A percentile compares a stretch with the other conserved stretches of the same genome.
These are phyloP conservation scores for Atopsyche davidsoni DNA, from an alignment of 1,140 invertebrate genomes.

Conservation along the genomic window DNA sequence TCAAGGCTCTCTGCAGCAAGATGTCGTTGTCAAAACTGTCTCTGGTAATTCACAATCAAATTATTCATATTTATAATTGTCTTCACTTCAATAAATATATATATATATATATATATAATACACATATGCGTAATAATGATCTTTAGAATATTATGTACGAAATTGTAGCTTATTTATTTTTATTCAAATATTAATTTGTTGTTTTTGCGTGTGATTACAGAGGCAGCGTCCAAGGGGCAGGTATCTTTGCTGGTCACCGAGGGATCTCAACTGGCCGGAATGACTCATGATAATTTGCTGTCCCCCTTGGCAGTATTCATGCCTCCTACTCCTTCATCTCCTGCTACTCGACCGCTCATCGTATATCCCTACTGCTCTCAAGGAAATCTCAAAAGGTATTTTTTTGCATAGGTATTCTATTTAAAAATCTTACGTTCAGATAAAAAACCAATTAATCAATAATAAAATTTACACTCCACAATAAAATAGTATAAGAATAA, in stretches of 20 bases:
- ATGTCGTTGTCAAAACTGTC: constrained; percentile 80
- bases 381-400: constrained; percentile 86
- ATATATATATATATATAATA: too few relatives aligned
- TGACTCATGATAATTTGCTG: constrained; percentile 77
- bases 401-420: too few relatives aligned
- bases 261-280: constrained; percentile 74
- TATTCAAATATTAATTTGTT: constrained; percentile 2
- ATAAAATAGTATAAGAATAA: too few relatives aligned
- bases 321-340: not conserved
- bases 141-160: too few relatives aligned
- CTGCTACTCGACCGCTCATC: constrained; percentile 56
- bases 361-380: constrained; percentile 75
- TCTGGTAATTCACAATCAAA: constrained; percentile 57
- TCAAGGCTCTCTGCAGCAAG: constrained; percentile 62
- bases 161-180: not conserved
- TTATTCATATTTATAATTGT: too few relatives aligned
- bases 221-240: constrained; percentile 76
- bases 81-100: too few relatives aligned
- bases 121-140: too few relatives aligned
- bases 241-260: constrained; percentile 75
- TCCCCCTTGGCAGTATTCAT: constrained; percentile 72
- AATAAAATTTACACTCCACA: too few relatives aligned
- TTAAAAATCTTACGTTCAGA: too few relatives aligned
- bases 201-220: constrained; percentile 43
- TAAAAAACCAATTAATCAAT: too few relatives aligned